Conservation (phyloP, 2,888 invertebrate species). For the Ommatoiulus sabulosus region DNA sequence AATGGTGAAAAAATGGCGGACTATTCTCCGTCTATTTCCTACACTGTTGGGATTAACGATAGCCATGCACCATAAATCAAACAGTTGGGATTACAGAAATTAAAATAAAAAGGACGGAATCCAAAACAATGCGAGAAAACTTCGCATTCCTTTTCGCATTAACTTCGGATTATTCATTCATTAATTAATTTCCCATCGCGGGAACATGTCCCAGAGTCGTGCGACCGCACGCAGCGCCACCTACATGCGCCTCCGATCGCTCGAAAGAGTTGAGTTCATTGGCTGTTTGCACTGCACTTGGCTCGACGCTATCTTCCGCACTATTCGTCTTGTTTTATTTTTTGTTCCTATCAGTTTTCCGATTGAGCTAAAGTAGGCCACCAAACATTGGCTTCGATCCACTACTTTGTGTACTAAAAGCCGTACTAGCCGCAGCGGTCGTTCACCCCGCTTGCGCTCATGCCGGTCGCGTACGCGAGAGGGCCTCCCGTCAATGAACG, state of each 20-base stretch:
- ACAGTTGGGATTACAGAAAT: too few species aligned
- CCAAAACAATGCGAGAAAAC: too few species aligned
- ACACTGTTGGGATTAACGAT: too few species aligned
- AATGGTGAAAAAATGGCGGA: too few species aligned
- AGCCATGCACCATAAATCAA: too few species aligned
- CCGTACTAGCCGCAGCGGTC: neutral
- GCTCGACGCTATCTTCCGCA: slow-evolving; percentile 1
- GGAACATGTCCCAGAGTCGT: too few species aligned
- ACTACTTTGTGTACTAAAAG: slow-evolving; percentile 40
- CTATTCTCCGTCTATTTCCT: too few species aligned
- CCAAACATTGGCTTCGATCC: slow-evolving; percentile 35
- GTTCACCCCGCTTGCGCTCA: neutral
- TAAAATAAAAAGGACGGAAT: too few species aligned
- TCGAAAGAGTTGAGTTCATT: slow-evolving; percentile 15
- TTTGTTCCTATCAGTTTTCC: slow-evolving; percentile 21
- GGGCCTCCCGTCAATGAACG: neutral
- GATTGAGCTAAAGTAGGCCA: slow-evolving; percentile 39
- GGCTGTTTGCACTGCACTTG: slow-evolving; percentile 43
- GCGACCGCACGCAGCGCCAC: neutral
- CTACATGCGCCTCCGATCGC: neutral
- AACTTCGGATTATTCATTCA: too few species aligned
- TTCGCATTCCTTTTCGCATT: too few species aligned
- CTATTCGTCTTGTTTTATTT: slow-evolving; percentile 4
- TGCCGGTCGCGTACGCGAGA: neutral
- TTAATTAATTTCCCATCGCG: too few species aligned